A percentile compares a stretch with the other conserved stretches of the same genome.
phyloP scores from a whole-genome alignment of 2,888 invertebrate species.

The Chrysodeixis includens region DNA sequence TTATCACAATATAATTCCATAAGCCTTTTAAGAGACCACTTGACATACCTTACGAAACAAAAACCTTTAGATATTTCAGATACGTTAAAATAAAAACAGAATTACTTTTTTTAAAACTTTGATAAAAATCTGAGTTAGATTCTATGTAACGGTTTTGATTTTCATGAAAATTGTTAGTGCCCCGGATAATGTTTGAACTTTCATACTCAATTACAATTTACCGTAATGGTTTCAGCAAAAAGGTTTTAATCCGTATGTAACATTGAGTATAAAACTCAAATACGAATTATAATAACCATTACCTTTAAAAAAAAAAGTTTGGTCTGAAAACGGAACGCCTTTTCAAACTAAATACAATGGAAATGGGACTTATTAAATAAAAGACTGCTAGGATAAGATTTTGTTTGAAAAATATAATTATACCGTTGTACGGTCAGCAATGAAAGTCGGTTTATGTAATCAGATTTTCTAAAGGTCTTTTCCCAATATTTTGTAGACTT shows the following conservation, averaged over 20 bases:
- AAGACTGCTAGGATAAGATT: conserved; percentile 1
- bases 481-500: no score
- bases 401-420: conserved; percentile 5
- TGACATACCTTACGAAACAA: not conserved
- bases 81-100: not conserved
- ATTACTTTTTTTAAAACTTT: not conserved
- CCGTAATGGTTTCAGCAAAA: not conserved
- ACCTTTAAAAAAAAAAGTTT: not conserved
- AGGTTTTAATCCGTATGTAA: not conserved
- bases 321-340: conserved; percentile 3
- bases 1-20: not conserved
- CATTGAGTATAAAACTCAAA: not conserved
- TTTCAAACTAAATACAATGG: conserved; percentile 5
- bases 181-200: not conserved
- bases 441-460: no score
- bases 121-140: not conserved
- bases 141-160: not conserved
- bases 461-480: no score
- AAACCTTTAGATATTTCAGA: not conserved
- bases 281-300: not conserved
- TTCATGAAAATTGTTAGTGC: not conserved
- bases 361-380: not conserved
- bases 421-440: not conserved
- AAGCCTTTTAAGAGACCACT: not conserved
- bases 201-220: not conserved